Percentiles rank a stretch among this genome's conserved stretches.
phyloP scores from a whole-genome alignment of 1,140 invertebrate genomes.

The Octopus sinensis region DNA sequence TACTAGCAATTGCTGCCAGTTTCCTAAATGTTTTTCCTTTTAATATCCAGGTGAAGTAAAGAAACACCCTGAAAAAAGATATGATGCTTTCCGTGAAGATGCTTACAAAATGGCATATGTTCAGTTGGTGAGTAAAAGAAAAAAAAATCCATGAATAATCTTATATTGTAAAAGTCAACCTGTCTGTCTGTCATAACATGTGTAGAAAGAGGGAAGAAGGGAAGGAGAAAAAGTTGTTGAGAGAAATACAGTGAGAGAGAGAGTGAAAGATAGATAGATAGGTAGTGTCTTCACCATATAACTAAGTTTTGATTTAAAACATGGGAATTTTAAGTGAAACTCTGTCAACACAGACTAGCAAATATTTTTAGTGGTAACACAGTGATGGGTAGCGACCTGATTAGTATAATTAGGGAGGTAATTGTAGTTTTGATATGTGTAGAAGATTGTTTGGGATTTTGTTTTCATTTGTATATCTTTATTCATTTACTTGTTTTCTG shows the following conservation, averaged over 20 bases:
- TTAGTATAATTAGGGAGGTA: neutral
- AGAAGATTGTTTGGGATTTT: neutral
- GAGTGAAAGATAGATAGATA: neutral
- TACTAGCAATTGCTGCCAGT: too few relatives aligned
- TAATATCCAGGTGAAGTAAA: constrained; percentile 48
- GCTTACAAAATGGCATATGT: constrained; percentile 81
- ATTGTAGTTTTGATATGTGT: neutral
- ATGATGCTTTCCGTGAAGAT: constrained; percentile 73
- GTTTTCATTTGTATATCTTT: neutral
- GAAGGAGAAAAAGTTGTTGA: too few relatives aligned
- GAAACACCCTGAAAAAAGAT: constrained; percentile 57
- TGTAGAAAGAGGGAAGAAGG: too few relatives aligned
- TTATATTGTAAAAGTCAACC: too few relatives aligned
- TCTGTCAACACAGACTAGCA: too few relatives aligned
- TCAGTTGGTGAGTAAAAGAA: constrained; percentile 66
- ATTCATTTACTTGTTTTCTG: neutral
- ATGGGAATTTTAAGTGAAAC: too few relatives aligned
- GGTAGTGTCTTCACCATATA: neutral
- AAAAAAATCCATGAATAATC: too few relatives aligned
- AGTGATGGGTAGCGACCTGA: too few relatives aligned
- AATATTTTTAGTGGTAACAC: too few relatives aligned
- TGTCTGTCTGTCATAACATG: too few relatives aligned
- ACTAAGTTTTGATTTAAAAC: neutral
- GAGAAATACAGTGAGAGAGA: too few relatives aligned
- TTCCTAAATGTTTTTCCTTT: neutral